Base-by-base conservation (phyloP, 2,888 invertebrate species). In the Phlogophora meticulosa region DNA sequence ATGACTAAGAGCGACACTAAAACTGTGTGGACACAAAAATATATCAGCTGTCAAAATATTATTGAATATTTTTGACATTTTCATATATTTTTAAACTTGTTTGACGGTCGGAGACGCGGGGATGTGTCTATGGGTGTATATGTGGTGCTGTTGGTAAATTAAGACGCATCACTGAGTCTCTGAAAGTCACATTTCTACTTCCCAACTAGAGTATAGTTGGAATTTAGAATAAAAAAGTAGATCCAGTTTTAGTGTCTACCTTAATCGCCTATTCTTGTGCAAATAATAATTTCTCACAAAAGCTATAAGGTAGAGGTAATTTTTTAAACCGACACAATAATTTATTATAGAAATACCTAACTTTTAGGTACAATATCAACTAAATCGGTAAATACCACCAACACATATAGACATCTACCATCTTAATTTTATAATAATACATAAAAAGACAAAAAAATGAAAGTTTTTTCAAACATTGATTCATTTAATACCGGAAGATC, bases 341-440 rank as follows among this genome's bases (percentile, higher is more conserved):
- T 91, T n/a, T 94, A 94, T 87, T 92, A 94, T 93, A 94, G 93
- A 93, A 92, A 93, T 92, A 94, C 92, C 94, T 94, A 94, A 91
- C 81, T 76, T 85, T 93, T 92, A 93, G 92, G 92, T 90, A 91
- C 90, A 90, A 91, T 93, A 93, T 89, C 90, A 95, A 95, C 94
- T 95, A 94, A 95, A 95, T 92, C 91, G 92, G 92, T 92, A 93
- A 89, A 88, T 91, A 93, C 91, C 88, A 91, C 88, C 93, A 94
- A 95, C 94, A 95, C 93, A 88, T 87, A 94, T 80, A 82, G 93
- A 93, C 92, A 92, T 82, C 94, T 95, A 95, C 92, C 82, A 40
- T 89, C 93, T 94, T 94, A 93, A 91, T 87, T 92, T 92, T 93
- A 93, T 87, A 93, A 93, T 94, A 93, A 94, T 92, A 84, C 92